phyloP scores from a whole-genome alignment of 2,888 invertebrate genomes.

The Imbricaverruca yamaguchii region DNA sequence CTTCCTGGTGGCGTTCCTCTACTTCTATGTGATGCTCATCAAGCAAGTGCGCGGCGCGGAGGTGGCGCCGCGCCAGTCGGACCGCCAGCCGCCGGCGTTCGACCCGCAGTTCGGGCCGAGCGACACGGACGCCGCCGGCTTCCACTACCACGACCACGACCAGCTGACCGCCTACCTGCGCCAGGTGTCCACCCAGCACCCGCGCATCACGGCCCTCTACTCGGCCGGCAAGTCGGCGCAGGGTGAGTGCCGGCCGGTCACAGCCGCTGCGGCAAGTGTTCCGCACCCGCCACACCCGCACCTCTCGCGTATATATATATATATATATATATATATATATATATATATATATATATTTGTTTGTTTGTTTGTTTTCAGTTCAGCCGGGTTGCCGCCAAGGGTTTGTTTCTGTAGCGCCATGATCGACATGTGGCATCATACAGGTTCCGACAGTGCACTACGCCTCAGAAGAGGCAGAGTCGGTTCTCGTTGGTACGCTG shows the following conservation, averaged over 20 bases:
- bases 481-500: too few species aligned
- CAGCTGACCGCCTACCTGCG: conserved; percentile 73
- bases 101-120: conserved; percentile 33
- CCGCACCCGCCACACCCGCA: too few species aligned
- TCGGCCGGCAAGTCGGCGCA: conserved; percentile 89
- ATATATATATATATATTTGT: too few species aligned
- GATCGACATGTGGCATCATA: too few species aligned
- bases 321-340: too few species aligned
- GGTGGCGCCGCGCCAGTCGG: conserved; percentile 19
- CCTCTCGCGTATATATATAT: too few species aligned
- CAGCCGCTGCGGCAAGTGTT: too few species aligned
- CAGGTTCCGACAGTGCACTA: too few species aligned
- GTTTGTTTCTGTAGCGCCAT: too few species aligned
- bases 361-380: too few species aligned
- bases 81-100: not conserved
- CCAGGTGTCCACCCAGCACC: conserved; percentile 68
- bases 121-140: conserved; percentile 51
- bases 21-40: conserved; percentile 40
- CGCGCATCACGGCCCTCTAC: conserved; percentile 80
- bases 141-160: conserved; percentile 79
- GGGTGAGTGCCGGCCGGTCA: conserved; percentile 49
- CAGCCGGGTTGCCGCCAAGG: too few species aligned
- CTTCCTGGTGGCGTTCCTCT: conserved; percentile 39
- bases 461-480: too few species aligned
- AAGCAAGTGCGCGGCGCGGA: conserved; percentile 39